Conservation (phyloP, 2,888 invertebrate species). For the Yponomeuta cagnagella region DNA sequence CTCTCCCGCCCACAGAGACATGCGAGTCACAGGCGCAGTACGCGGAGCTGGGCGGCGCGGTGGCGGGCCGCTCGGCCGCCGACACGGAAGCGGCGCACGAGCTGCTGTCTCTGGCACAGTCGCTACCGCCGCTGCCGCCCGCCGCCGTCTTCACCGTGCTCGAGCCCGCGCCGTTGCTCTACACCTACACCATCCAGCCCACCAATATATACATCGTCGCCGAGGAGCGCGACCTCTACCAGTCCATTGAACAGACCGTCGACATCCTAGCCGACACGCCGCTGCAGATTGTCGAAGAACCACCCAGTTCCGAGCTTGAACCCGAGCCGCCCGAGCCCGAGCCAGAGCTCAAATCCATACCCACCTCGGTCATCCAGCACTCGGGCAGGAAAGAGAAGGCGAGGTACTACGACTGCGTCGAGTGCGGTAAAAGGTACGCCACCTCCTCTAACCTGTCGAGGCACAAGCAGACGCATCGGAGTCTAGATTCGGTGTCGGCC, state of each 20-base stretch:
- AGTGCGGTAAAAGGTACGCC: slow-evolving; percentile 93
- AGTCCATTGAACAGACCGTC: slow-evolving; percentile 43
- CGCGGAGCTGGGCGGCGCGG: slow-evolving; percentile 59
- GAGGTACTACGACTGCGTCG: slow-evolving; percentile 74
- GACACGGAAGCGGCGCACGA: slow-evolving; percentile 94
- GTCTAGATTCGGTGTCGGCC: slow-evolving; percentile 92
- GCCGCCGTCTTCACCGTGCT: slow-evolving; percentile 74
- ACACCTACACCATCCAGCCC: slow-evolving; percentile 81
- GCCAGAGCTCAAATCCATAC: slow-evolving; percentile 11
- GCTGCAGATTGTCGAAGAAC: slow-evolving; percentile 15
- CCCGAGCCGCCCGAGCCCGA: slow-evolving; percentile 11
- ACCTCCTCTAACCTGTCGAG: slow-evolving; percentile 93
- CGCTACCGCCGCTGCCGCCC: slow-evolving; percentile 83
- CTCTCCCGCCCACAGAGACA: slow-evolving; percentile 28
- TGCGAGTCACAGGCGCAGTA: slow-evolving; percentile 34
- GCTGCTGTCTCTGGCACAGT: slow-evolving; percentile 83
- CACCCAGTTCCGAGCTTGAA: slow-evolving; percentile 34
- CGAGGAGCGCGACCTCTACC: slow-evolving; percentile 36
- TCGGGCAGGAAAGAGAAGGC: slow-evolving; percentile 92
- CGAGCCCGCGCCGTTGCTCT: slow-evolving; percentile 53
- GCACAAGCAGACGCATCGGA: slow-evolving; percentile 93
- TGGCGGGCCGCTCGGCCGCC: slow-evolving; percentile 80
- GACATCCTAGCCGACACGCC: slow-evolving; percentile 33
- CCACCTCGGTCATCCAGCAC: slow-evolving; percentile 28
- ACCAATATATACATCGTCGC: slow-evolving; percentile 55